phyloP scores from a whole-genome alignment of 2,797 vertebrate genomes.

The Neoniphon sammara region DNA sequence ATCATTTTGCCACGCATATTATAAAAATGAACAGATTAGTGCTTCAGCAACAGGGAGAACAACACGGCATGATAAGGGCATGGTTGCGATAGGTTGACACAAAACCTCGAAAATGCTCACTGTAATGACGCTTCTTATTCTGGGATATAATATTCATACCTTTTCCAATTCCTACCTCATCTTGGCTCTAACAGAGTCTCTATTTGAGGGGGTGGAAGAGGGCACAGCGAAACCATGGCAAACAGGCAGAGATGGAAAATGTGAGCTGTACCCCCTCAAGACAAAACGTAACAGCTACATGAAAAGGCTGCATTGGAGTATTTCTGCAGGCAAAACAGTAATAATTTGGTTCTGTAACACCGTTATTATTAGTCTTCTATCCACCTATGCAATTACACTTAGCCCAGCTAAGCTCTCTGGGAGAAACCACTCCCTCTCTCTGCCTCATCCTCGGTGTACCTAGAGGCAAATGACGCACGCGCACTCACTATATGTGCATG shows the following conservation, averaged over 20 bases:
- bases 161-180: conserved; percentile 59
- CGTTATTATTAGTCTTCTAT: conserved; percentile 66
- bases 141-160: conserved; percentile 66
- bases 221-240: conserved; percentile 29
- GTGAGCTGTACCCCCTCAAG: conserved; percentile 64
- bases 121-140: conserved; percentile 53
- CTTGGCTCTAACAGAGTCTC: conserved; percentile 39
- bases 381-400: conserved; percentile 69
- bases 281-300: conserved; percentile 64
- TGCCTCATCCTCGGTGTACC: conserved; percentile 46
- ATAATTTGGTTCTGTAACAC: conserved; percentile 58
- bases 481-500: background rate
- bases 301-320: conserved; percentile 42
- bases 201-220: conserved; percentile 56
- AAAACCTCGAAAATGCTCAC: conserved; percentile 40
- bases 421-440: conserved; percentile 43
- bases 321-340: conserved; percentile 57
- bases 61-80: conserved; percentile 22
- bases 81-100: conserved; percentile 9
- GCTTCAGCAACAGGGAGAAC: conserved; percentile 9
- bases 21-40: conserved; percentile 11
- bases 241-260: conserved; percentile 57
- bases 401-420: conserved; percentile 37
- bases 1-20: background rate
- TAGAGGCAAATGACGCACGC: conserved; percentile 24